Evolutionary conservation across 2,797 vertebrate species (phyloP).

Genomic region (Myotis planiceps): DNA sequence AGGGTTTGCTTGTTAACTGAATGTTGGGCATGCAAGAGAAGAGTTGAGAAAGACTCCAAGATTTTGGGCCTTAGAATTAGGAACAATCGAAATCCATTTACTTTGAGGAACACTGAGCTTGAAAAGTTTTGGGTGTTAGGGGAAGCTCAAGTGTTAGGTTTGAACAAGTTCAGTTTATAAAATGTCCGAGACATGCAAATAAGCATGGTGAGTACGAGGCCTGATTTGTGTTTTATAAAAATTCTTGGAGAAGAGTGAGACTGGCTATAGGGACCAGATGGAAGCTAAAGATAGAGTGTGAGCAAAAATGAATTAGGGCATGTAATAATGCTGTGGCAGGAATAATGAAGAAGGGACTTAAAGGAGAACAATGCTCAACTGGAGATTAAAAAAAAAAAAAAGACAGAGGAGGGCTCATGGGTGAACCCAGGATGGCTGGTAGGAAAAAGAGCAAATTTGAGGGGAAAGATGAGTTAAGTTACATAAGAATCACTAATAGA

Average conservation of each 20-base stretch:
- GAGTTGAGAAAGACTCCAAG: neutral
- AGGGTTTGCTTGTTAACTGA: neutral
- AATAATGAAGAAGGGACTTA: neutral
- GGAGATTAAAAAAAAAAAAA: neutral
- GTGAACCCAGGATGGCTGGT: neutral
- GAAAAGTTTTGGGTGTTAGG: neutral
- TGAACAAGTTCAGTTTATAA: neutral
- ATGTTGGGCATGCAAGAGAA: neutral
- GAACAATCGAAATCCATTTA: neutral
- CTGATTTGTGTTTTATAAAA: neutral
- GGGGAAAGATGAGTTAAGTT: neutral
- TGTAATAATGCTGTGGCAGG: neutral
- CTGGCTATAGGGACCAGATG: neutral
- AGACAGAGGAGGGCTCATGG: neutral
- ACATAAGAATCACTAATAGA: neutral
- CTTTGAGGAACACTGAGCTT: neutral
- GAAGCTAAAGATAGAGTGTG: neutral
- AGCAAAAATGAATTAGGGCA: neutral
- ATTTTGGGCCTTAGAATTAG: neutral
- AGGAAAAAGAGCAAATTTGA: neutral
- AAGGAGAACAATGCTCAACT: neutral
- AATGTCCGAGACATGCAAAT: neutral
- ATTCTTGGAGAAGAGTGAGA: neutral
- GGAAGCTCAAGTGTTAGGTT: neutral
- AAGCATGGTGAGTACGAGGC: neutral